Evolutionary conservation across 2,888 invertebrate species (phyloP).

Genomic region (Monoplex corrugatus): DNA sequence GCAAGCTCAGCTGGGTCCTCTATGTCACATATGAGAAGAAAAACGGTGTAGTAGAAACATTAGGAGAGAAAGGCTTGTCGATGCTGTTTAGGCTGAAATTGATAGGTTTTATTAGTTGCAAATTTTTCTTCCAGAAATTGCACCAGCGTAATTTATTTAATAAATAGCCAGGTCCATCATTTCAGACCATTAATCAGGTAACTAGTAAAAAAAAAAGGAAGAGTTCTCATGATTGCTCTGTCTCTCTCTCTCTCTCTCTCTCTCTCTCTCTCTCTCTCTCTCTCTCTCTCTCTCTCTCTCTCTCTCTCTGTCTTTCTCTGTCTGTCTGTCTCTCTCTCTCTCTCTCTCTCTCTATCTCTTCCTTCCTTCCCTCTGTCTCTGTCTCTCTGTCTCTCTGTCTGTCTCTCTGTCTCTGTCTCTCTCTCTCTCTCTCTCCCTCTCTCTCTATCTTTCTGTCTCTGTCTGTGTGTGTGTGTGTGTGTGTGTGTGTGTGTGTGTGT

Average conservation of each 20-base stretch:
- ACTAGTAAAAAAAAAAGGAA: too few species aligned
- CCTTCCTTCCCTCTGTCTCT: neutral
- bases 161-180: too few species aligned
- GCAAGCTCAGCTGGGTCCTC: too few species aligned
- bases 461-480: neutral
- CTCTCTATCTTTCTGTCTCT: constrained; percentile 24
- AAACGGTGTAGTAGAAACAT: too few species aligned
- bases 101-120: too few species aligned
- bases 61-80: too few species aligned
- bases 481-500: neutral
- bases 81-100: too few species aligned
- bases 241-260: constrained; percentile 18
- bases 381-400: constrained; percentile 2
- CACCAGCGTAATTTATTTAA: too few species aligned
- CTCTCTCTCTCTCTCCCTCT: constrained; percentile 11
- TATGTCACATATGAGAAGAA: too few species aligned
- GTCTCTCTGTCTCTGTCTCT: constrained; percentile 5
- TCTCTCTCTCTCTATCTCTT: neutral
- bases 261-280: constrained; percentile 10
- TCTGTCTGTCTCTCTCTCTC: neutral
- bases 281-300: neutral
- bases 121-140: too few species aligned
- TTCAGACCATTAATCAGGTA: too few species aligned
- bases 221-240: too few species aligned
- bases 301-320: neutral